Percentiles rank a stretch among this genome's conserved stretches.
Evolutionary conservation across 2,113 vertebrate genomes (phyloP).

Genomic region (Cinclus cinclus): DNA sequence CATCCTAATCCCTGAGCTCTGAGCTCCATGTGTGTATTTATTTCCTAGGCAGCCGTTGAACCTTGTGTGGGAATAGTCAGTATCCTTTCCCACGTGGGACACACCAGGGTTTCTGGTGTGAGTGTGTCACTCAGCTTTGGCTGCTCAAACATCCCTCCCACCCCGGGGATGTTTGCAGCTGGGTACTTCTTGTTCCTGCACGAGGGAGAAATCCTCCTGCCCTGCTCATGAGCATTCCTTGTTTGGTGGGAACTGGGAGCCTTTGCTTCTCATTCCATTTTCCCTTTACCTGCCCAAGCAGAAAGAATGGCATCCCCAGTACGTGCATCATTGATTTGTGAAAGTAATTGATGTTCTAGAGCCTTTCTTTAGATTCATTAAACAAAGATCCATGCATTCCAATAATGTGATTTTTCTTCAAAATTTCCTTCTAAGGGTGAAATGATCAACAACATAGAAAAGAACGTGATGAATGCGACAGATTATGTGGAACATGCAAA

Average conservation of each 20-base stretch:
- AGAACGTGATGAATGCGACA: conserved; percentile 83
- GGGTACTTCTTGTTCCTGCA: not conserved
- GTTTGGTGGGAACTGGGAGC: not conserved
- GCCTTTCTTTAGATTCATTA: not conserved
- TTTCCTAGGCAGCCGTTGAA: not conserved
- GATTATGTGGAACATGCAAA: conserved; percentile 90
- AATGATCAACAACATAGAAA: conserved; percentile 95
- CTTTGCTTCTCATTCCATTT: not conserved
- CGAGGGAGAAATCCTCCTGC: not conserved
- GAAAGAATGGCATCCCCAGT: not conserved
- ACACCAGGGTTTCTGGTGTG: accelerated
- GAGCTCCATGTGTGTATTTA: accelerated
- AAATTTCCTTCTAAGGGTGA: conserved; percentile 81
- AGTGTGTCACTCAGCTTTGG: not conserved
- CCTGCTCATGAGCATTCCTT: not conserved
- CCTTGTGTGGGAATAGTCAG: not conserved
- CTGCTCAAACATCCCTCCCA: not conserved
- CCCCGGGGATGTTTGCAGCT: not conserved
- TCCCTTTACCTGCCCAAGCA: not conserved
- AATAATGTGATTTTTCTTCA: not conserved
- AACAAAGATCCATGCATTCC: not conserved
- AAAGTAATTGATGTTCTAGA: not conserved
- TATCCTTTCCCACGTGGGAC: not conserved
- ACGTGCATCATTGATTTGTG: not conserved
- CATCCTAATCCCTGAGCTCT: not conserved